Percentiles rank a stretch among this genome's conserved stretches.
Evolutionary conservation across 1,140 invertebrate species (phyloP).

Genomic region (Phymorhynchus buccinoides): DNA sequence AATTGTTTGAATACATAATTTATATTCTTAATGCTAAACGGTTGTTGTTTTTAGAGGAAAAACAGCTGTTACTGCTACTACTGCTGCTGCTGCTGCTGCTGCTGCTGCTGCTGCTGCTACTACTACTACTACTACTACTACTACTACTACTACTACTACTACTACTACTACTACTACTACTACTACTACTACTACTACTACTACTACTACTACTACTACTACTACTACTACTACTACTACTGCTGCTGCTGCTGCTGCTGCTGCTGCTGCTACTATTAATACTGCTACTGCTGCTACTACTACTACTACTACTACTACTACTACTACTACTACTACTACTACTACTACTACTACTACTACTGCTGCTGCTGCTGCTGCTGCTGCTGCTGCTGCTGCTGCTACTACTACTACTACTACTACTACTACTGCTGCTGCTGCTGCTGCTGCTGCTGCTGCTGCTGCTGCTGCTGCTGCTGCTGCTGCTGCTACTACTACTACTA

Average conservation of each 20-base stretch:
- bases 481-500: conserved; percentile 11
- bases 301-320: background rate
- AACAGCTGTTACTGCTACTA: no score
- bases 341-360: background rate
- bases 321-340: conserved; percentile 30
- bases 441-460: background rate
- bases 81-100: background rate
- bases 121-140: background rate
- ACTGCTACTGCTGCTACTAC: no score
- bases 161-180: conserved; percentile 16
- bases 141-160: conserved; percentile 5
- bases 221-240: conserved; percentile 16
- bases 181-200: conserved; percentile 17
- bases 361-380: background rate
- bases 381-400: background rate
- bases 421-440: background rate
- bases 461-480: background rate
- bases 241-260: background rate
- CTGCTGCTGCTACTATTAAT: no score
- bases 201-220: conserved; percentile 16
- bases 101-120: background rate
- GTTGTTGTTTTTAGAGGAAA: background rate
- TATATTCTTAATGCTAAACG: background rate
- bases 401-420: conserved; percentile 12
- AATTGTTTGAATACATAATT: no score